A percentile compares a stretch with the other conserved stretches of the same genome.
These are phyloP conservation scores for Hystrix brachyura DNA, from an alignment of 2,113 vertebrate species.

Conservation along the genomic window DNA sequence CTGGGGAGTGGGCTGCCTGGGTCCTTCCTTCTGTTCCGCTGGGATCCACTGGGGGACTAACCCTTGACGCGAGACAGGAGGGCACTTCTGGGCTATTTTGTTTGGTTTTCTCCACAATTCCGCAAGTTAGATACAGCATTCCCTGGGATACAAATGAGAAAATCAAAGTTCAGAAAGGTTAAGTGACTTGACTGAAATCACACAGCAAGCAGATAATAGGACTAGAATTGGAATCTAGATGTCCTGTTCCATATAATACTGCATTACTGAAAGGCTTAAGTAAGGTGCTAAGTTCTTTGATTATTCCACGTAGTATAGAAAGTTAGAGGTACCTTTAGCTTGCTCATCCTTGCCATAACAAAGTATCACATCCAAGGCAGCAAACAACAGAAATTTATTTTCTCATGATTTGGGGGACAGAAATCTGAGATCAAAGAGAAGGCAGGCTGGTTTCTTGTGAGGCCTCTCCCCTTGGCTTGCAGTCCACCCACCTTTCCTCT, in stretches of 20 bases:
- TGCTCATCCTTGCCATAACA: neutral
- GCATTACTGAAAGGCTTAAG: neutral
- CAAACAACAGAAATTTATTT: neutral
- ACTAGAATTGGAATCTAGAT: neutral
- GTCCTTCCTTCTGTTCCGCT: neutral
- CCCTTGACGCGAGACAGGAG: neutral
- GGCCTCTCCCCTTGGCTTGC: neutral
- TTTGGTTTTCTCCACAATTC: neutral
- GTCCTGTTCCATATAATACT: neutral
- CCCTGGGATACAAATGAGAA: neutral
- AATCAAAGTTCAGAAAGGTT: neutral
- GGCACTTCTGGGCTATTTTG: neutral
- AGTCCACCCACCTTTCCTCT: accelerated
- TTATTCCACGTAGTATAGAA: neutral
- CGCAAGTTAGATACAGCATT: neutral
- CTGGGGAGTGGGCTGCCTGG: neutral
- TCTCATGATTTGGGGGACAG: neutral
- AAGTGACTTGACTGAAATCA: neutral
- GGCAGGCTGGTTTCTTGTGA: neutral
- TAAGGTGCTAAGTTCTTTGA: neutral
- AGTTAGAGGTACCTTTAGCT: neutral
- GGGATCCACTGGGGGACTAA: neutral
- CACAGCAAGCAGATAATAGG: neutral
- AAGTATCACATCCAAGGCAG: neutral
- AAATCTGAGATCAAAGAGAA: neutral